Conservation (phyloP, 2,113 vertebrate genomes). For the Steatornis caripensis region DNA sequence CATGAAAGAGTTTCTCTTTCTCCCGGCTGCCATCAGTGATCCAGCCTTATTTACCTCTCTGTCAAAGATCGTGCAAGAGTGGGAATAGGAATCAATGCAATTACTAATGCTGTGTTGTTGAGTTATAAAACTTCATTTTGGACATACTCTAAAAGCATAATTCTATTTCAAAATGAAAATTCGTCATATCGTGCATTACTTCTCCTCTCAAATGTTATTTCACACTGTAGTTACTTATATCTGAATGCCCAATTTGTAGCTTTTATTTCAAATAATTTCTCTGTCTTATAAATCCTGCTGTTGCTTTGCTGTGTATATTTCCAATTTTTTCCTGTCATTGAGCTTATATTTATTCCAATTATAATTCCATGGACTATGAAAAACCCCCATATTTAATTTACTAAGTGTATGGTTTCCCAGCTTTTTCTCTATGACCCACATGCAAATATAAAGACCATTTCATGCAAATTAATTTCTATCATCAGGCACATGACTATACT, state of each 20-base stretch:
- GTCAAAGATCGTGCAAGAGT: neutral
- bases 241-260: neutral
- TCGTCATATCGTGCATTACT: neutral
- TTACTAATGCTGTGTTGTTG: neutral
- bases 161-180: neutral
- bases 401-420: neutral
- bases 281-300: neutral
- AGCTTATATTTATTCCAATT: neutral
- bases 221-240: neutral
- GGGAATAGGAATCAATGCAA: neutral
- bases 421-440: neutral
- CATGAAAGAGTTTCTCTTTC: neutral
- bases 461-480: neutral
- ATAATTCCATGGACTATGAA: neutral
- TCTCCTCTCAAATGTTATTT: neutral
- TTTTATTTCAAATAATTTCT: neutral
- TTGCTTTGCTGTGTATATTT: neutral
- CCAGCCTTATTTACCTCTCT: neutral
- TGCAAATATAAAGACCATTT: neutral
- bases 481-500: neutral
- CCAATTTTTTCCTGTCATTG: neutral
- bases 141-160: neutral
- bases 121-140: neutral
- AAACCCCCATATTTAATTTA: neutral
- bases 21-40: neutral